phyloP scores from a whole-genome alignment of 2,797 vertebrate genomes.

The Myoxocephalus aenaeus region DNA sequence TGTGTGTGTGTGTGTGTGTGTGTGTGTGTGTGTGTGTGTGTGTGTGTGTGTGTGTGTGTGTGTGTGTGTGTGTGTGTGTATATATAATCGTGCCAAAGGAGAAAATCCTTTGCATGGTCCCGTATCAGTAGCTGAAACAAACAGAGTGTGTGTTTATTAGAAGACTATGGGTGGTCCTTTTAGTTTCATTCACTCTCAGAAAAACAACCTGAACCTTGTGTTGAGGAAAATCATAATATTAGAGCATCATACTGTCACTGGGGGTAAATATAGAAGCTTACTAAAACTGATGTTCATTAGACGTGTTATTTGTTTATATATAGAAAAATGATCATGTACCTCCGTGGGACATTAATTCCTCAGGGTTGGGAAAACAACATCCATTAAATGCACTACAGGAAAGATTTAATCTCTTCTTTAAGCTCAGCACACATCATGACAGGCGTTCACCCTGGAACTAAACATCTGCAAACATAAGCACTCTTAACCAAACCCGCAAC shows the following conservation, averaged over 20 bases:
- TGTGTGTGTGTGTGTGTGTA: slow-evolving; percentile 35
- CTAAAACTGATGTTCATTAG: neutral
- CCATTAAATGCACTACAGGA: slow-evolving; percentile 12
- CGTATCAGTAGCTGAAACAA: slow-evolving; percentile 36
- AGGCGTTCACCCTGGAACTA: slow-evolving; percentile 54
- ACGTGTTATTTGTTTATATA: neutral
- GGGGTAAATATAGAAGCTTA: too few relatives aligned
- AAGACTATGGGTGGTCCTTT: slow-evolving; percentile 67
- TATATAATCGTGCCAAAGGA: slow-evolving; percentile 48
- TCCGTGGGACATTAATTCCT: slow-evolving; percentile 25
- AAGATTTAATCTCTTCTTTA: slow-evolving; percentile 47
- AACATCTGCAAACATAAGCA: slow-evolving; percentile 68
- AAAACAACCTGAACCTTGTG: slow-evolving; percentile 24
- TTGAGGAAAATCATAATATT: slow-evolving; percentile 23
- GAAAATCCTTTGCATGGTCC: slow-evolving; percentile 46
- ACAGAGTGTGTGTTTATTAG: slow-evolving; percentile 51
- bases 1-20: slow-evolving; percentile 32
- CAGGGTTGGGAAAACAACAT: slow-evolving; percentile 18
- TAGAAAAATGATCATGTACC: neutral
- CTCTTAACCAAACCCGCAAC: slow-evolving; percentile 61
- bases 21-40: slow-evolving; percentile 32
- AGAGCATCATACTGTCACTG: slow-evolving; percentile 14
- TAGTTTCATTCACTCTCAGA: slow-evolving; percentile 36
- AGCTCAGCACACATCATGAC: slow-evolving; percentile 63
- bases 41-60: slow-evolving; percentile 33